phyloP scores from a whole-genome alignment of 2,113 vertebrate genomes.

The Spilogale gracilis region DNA sequence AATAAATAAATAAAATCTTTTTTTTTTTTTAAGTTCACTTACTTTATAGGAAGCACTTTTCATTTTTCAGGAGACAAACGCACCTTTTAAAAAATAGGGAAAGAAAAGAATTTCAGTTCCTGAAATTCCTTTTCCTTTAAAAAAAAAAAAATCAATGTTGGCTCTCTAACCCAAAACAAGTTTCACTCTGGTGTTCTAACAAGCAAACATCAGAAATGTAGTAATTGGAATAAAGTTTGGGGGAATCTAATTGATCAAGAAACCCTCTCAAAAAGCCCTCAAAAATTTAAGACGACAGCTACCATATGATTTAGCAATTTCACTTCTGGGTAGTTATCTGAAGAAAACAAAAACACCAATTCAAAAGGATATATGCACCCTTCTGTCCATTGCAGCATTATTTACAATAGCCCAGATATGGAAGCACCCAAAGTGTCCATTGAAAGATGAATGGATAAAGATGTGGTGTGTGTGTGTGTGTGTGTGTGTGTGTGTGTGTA shows the following conservation, averaged over 20 bases:
- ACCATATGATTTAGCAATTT: background rate
- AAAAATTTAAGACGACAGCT: background rate
- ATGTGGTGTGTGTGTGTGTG: background rate
- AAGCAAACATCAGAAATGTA: conserved; percentile 31
- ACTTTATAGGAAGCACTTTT: background rate
- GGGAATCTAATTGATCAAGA: background rate
- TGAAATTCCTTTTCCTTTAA: background rate
- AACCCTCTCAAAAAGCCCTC: background rate
- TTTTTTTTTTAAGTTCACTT: background rate
- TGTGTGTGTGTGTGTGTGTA: background rate
- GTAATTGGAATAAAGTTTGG: background rate
- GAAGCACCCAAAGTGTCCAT: background rate
- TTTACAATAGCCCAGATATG: background rate
- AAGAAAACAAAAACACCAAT: background rate
- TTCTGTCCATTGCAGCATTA: background rate
- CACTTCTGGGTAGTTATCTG: background rate
- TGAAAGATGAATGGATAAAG: background rate
- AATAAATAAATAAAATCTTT: no score
- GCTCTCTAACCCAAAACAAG: background rate
- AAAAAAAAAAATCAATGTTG: conserved; percentile 11
- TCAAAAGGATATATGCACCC: background rate
- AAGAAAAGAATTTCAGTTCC: background rate
- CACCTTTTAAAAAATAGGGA: background rate
- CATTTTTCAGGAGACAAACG: conserved; percentile 20
- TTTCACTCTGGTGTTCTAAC: conserved; percentile 30